A percentile compares a stretch with the other conserved stretches of the same genome.
phyloP scores from a whole-genome alignment of 2,113 vertebrate species.

The Trichechus manatus region DNA sequence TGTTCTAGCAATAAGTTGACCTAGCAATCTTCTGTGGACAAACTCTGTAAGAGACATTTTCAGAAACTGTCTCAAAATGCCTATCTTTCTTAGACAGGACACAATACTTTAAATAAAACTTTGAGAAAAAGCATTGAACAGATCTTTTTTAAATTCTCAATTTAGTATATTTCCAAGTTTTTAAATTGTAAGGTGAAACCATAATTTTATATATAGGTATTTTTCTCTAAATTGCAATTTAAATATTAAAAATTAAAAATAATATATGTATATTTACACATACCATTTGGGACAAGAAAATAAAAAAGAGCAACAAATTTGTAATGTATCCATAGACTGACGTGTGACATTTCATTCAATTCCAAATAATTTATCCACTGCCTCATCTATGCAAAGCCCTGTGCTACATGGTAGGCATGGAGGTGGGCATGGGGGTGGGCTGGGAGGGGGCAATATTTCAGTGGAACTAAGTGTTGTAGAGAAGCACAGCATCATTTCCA shows the following conservation, averaged over 20 bases:
- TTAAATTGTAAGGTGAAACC: neutral
- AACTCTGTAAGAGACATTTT: neutral
- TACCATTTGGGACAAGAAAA: neutral
- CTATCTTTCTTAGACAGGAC: neutral
- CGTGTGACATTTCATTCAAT: neutral
- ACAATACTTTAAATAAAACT: neutral
- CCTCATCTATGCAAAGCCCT: neutral
- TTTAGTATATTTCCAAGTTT: neutral
- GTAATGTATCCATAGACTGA: neutral
- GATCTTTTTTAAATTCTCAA: neutral
- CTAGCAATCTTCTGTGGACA: neutral
- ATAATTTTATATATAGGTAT: neutral
- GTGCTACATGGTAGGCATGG: neutral
- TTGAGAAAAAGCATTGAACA: neutral
- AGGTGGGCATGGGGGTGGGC: neutral
- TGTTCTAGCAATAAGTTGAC: neutral
- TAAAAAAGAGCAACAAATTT: neutral
- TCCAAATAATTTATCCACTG: neutral
- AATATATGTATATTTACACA: neutral
- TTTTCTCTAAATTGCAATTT: neutral
- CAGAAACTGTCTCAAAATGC: neutral
- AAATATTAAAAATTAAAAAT: neutral
- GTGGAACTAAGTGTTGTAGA: neutral
- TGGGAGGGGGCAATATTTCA: neutral
- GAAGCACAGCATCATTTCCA: neutral